Evolutionary conservation across 1,140 invertebrate genomes (phyloP).

Genomic region (Lepeophtheirus salmonis): DNA sequence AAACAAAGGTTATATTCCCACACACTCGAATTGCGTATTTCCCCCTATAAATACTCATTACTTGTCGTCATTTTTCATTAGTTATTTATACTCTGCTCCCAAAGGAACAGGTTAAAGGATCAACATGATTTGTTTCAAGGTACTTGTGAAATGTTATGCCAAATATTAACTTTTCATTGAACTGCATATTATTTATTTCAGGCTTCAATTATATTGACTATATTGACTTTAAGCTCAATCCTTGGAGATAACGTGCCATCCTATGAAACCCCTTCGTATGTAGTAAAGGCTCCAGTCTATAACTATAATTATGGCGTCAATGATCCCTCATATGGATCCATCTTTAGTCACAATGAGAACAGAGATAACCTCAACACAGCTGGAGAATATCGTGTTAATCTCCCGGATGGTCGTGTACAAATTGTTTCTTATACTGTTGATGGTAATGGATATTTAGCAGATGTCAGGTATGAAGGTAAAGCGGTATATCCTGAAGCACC

Average conservation of each 20-base stretch:
- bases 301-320: conserved; percentile 21
- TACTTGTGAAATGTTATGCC: too few relatives aligned
- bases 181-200: too few relatives aligned
- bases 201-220: too few relatives aligned
- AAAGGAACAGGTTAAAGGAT: too few relatives aligned
- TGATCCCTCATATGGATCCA: conserved; percentile 20
- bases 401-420: conserved; percentile 21
- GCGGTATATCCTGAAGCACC: conserved; percentile 17
- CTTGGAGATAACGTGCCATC: not conserved
- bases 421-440: conserved; percentile 21
- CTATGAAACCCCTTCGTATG: not conserved
- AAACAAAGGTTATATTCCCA: not conserved
- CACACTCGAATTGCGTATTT: not conserved
- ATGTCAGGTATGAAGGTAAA: conserved; percentile 20
- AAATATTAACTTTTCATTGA: too few relatives aligned
- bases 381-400: conserved; percentile 22
- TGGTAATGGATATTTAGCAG: conserved; percentile 20
- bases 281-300: conserved; percentile 16
- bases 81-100: too few relatives aligned
- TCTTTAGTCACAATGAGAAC: conserved; percentile 21
- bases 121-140: not conserved
- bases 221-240: too few relatives aligned
- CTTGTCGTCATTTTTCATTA: too few relatives aligned
- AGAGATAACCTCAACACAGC: conserved; percentile 21
- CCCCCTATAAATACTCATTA: not conserved